A percentile compares a stretch with the other conserved stretches of the same genome.
phyloP scores from a whole-genome alignment of 2,888 invertebrate species.

The Drosophila mulleri region DNA sequence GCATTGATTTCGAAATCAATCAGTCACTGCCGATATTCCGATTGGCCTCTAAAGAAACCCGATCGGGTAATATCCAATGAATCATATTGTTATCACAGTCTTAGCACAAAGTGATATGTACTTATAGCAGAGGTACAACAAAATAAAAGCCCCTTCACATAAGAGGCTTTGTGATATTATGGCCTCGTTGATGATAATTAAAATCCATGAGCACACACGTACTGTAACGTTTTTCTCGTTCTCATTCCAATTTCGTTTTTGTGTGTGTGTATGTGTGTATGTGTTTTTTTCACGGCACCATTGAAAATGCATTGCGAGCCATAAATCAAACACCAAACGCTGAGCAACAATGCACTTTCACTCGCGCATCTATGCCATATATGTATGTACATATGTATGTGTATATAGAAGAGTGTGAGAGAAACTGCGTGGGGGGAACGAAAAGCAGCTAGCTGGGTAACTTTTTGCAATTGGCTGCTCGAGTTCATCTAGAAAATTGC shows the following conservation, averaged over 20 bases:
- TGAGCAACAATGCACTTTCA: constrained; percentile 47
- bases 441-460: not conserved
- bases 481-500: constrained; percentile 45
- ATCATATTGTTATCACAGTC: constrained; percentile 29
- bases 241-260: constrained; percentile 8
- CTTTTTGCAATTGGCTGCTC: constrained; percentile 28
- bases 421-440: not conserved
- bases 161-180: constrained; percentile 4
- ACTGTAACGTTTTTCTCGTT: constrained; percentile 11
- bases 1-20: constrained; percentile 26
- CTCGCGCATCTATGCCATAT: constrained; percentile 32
- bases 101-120: not conserved
- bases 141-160: not conserved
- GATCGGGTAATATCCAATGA: constrained; percentile 28
- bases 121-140: not conserved
- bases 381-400: not conserved
- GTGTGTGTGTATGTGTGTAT: not conserved
- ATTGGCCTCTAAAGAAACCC: constrained; percentile 28
- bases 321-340: constrained; percentile 55
- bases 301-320: constrained; percentile 32
- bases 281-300: constrained; percentile 8
- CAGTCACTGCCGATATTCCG: constrained; percentile 28
- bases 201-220: constrained; percentile 26
- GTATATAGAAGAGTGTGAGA: not conserved
- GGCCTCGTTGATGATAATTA: constrained; percentile 33